phyloP scores from a whole-genome alignment of 2,113 vertebrate genomes.

The Osmerus eperlanus region DNA sequence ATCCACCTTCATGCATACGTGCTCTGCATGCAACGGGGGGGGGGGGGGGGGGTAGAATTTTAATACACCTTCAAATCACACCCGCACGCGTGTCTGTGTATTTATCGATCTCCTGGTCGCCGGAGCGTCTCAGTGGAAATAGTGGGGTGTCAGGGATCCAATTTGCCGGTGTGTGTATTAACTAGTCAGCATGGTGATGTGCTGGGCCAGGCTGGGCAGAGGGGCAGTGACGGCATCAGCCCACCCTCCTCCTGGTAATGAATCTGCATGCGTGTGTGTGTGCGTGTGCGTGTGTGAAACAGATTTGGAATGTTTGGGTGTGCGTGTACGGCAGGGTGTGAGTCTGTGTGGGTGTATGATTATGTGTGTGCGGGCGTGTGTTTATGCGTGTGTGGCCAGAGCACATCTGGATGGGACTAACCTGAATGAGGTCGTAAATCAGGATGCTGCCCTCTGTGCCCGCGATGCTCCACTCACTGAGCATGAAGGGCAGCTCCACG shows the following conservation, averaged over 20 bases:
- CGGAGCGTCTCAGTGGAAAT: slow-evolving; percentile 47
- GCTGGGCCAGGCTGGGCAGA: slow-evolving; percentile 17
- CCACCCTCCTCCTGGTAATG: slow-evolving; percentile 53
- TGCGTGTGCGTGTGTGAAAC: neutral
- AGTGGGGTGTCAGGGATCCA: slow-evolving; percentile 52
- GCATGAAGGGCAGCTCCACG: slow-evolving; percentile 70
- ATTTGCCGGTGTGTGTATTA: slow-evolving; percentile 49
- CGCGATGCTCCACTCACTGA: slow-evolving; percentile 63
- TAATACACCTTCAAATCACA: slow-evolving; percentile 6
- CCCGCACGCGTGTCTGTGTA: slow-evolving; percentile 8
- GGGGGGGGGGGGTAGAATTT: neutral
- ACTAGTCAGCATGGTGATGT: slow-evolving; percentile 58
- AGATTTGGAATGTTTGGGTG: neutral
- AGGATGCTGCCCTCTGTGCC: slow-evolving; percentile 41
- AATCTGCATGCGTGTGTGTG: slow-evolving; percentile 55
- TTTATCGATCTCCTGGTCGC: slow-evolving; percentile 49
- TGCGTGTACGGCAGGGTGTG: slow-evolving; percentile 23
- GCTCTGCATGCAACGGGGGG: neutral
- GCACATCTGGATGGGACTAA: slow-evolving; percentile 72
- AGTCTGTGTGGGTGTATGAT: slow-evolving; percentile 43
- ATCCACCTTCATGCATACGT: slow-evolving; percentile 20
- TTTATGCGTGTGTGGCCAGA: slow-evolving; percentile 49
- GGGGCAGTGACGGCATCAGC: slow-evolving; percentile 47
- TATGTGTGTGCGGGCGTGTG: slow-evolving; percentile 33
- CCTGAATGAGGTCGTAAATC: slow-evolving; percentile 73